Evolutionary conservation across 2,888 invertebrate species (phyloP).

Genomic region (Teleiodes luculella): DNA sequence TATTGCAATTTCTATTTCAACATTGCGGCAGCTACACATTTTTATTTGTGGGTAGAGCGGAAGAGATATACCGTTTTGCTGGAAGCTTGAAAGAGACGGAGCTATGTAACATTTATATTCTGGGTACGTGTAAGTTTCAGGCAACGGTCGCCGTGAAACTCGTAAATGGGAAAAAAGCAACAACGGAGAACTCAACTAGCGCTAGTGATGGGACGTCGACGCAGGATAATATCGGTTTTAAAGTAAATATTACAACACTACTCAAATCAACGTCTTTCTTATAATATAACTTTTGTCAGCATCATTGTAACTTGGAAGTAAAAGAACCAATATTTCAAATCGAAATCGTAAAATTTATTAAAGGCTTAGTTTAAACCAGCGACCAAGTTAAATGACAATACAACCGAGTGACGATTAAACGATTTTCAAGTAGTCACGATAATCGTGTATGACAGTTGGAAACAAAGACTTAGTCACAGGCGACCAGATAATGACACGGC

Average conservation of each 20-base stretch:
- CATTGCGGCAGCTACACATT: conserved; percentile 72
- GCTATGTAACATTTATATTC: conserved; percentile 73
- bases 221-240: not conserved
- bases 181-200: conserved; percentile 73
- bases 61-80: conserved; percentile 36
- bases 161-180: conserved; percentile 79
- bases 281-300: too few species aligned
- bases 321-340: not conserved
- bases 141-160: conserved; percentile 79
- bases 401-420: not conserved
- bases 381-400: not conserved
- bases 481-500: not conserved
- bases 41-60: conserved; percentile 71
- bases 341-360: not conserved
- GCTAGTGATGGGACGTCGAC: conserved; percentile 61
- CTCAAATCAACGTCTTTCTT: too few species aligned
- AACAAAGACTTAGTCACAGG: conserved; percentile 3
- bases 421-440: conserved; percentile 12
- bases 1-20: conserved; percentile 71
- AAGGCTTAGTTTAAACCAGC: not conserved
- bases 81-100: conserved; percentile 45
- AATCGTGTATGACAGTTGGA: conserved; percentile 7
- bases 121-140: conserved; percentile 79
- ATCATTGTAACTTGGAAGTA: too few species aligned
- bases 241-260: too few species aligned